Evolutionary conservation across 2,888 invertebrate genomes (phyloP).

Genomic region (Plusia festucae): DNA sequence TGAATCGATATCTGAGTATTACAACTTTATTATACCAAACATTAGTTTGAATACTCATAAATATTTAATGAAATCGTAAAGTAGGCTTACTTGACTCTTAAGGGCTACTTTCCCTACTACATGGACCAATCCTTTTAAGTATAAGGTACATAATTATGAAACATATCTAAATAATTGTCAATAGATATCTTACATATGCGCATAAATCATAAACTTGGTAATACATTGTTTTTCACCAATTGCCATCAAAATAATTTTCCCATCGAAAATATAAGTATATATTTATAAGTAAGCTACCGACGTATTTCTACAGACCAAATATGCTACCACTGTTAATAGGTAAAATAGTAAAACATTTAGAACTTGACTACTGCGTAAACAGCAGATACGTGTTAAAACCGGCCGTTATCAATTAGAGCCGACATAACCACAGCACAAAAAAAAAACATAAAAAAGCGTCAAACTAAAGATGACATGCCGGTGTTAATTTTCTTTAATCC

Average conservation of each 20-base stretch:
- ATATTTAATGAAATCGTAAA: background rate
- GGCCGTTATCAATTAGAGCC: conserved; percentile 37
- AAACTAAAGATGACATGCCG: conserved; percentile 32
- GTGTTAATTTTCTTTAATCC: conserved; percentile 55
- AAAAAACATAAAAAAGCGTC: conserved; percentile 43
- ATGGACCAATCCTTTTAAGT: background rate
- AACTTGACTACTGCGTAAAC: conserved; percentile 24
- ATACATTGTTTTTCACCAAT: too few relatives aligned
- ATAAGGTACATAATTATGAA: background rate
- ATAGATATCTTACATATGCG: background rate
- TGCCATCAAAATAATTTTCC: too few relatives aligned
- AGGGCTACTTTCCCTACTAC: background rate
- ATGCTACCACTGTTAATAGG: conserved; percentile 1
- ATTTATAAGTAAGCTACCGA: too few relatives aligned
- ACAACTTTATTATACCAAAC: background rate
- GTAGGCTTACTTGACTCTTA: background rate
- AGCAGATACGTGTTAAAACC: conserved; percentile 28
- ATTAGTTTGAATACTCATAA: background rate
- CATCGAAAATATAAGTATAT: background rate
- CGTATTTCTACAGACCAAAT: background rate
- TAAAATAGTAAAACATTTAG: conserved; percentile 3
- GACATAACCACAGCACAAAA: conserved; percentile 32
- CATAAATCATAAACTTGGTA: background rate
- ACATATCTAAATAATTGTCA: background rate
- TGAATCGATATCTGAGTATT: background rate